Evolutionary conservation across 1,140 invertebrate genomes (phyloP), one percentile per base, ranked within the genome.

Genomic region (Centruroides sculpturatus): DNA sequence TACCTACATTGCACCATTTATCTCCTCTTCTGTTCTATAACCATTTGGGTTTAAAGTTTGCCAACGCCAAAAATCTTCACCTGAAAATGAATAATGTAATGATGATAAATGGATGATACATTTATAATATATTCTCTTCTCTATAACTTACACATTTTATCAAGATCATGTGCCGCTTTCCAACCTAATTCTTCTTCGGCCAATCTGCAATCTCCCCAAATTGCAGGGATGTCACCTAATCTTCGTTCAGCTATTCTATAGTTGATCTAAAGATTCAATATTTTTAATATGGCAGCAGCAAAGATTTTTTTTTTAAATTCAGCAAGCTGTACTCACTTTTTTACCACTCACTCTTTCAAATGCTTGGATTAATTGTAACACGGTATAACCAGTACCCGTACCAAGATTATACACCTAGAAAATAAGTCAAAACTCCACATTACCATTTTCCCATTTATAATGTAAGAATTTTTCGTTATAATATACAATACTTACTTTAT

Each of bases 41-140:
- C 89, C 89, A 68, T 85, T 76, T 1, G 88, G 88, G 73, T 92
- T 92, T 78, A 83, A 82, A 1, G 80, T 84, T 75, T 91, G 88
- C 89, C 89, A 92, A 67, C 83, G 79, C 89, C 89, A 92, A 70
- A 89, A 85, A 71, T 92, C 88, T 64, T 80, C 80, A 77, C 89
- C 88, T 91, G 69, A 54, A 70, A 68, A 60, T 59, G 50, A 23
- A 23, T 23, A 23, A 23, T 2, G 23, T 2, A 23, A 23, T 23
- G 23, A 23, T 23, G 23, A 23, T 23, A 23, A 23, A 23, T 23
- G 23, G 23, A 23, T 23, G 23, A 23, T 23, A 23, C 23, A 23
- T 23, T 23, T 23, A 23, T 23, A 23, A 23, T 23, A 23, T 23
- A 23, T 23, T 23, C 23, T 23, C 23, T 23, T 23, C 23, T 23